These are phyloP conservation scores for Cryptophagus acutangulus DNA, from an alignment of 2,888 invertebrate species.

Conservation along the genomic window DNA sequence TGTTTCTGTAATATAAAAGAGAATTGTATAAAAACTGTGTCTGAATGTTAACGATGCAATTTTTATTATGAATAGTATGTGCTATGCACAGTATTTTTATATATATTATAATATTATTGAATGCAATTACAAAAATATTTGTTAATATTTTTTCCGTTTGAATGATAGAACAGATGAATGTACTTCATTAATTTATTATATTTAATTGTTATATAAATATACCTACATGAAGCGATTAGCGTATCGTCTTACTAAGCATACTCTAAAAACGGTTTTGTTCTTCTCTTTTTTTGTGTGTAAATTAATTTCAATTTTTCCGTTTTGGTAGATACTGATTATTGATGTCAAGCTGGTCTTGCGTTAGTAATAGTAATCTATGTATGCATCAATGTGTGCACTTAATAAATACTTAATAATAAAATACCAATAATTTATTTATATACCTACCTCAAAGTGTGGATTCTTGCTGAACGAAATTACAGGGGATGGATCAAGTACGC, in stretches of 20 bases:
- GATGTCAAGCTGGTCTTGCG: constrained; percentile 48
- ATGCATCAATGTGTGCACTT: constrained; percentile 41
- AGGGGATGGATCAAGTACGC: too few relatives aligned
- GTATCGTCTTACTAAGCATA: too few relatives aligned
- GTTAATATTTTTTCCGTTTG: background rate
- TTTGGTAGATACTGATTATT: constrained; percentile 45
- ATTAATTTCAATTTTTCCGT: constrained; percentile 30
- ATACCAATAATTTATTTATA: too few relatives aligned
- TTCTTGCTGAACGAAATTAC: too few relatives aligned
- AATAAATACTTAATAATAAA: constrained; percentile 4
- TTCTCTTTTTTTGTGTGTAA: constrained; percentile 31
- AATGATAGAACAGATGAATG: background rate
- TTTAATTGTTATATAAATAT: too few relatives aligned
- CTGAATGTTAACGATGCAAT: background rate
- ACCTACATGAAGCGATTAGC: too few relatives aligned
- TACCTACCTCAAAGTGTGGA: too few relatives aligned
- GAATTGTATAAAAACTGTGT: background rate
- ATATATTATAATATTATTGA: background rate
- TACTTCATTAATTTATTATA: too few relatives aligned
- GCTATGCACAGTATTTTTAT: constrained; percentile 5
- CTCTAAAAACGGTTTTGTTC: too few relatives aligned
- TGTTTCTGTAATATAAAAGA: constrained; percentile 1
- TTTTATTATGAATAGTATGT: constrained; percentile 3
- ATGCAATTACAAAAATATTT: constrained; percentile 2
- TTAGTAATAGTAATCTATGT: constrained; percentile 43